Evolutionary conservation across 1,140 invertebrate genomes (phyloP).

Genomic region (Aethina tumida): DNA sequence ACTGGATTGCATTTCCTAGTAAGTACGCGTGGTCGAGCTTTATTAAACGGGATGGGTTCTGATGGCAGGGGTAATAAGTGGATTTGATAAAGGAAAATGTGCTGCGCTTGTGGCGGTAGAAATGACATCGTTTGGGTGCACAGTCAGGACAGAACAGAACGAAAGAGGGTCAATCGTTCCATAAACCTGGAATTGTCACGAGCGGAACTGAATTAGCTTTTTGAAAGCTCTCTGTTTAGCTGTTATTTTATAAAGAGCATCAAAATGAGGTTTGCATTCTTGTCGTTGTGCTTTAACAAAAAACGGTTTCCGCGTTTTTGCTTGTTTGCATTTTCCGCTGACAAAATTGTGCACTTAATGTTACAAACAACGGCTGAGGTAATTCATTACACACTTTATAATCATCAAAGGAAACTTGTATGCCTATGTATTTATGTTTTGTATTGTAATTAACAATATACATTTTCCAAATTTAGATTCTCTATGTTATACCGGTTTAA

Average conservation of each 20-base stretch:
- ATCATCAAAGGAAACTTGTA: too few species aligned
- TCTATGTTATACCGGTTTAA: too few species aligned
- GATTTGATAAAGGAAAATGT: conserved; percentile 15
- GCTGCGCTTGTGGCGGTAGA: conserved; percentile 8
- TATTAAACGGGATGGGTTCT: conserved; percentile 11
- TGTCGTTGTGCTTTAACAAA: conserved; percentile 5
- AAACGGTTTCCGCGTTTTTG: background rate
- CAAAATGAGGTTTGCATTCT: conserved; percentile 15
- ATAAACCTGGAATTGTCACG: conserved; percentile 23
- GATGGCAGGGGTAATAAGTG: conserved; percentile 13
- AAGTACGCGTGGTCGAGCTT: conserved; percentile 8
- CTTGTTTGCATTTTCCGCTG: conserved; percentile 7
- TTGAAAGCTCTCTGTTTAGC: conserved; percentile 17
- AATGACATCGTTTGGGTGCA: conserved; percentile 11
- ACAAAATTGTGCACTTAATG: conserved; percentile 4
- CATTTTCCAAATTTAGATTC: too few species aligned
- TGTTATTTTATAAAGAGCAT: conserved; percentile 17
- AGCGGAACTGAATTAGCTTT: conserved; percentile 23
- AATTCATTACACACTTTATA: too few species aligned
- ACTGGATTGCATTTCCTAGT: conserved; percentile 1
- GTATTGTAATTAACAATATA: too few species aligned
- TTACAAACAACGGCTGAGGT: too few species aligned
- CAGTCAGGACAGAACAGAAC: conserved; percentile 7
- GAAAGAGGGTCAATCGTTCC: conserved; percentile 25
- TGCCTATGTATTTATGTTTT: too few species aligned